phyloP scores from a whole-genome alignment of 2,888 invertebrate species.

The Mesoligia furuncula region DNA sequence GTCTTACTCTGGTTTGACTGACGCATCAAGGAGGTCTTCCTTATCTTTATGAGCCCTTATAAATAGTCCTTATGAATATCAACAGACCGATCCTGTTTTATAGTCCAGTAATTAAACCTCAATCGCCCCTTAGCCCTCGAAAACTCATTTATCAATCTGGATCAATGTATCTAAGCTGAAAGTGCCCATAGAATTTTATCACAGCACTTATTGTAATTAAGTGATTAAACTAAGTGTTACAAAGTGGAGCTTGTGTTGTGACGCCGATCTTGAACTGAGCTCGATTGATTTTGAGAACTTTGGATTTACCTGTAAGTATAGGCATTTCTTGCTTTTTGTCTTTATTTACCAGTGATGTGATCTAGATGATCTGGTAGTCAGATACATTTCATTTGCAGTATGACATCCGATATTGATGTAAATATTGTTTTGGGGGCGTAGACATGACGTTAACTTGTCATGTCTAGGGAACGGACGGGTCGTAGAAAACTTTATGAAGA shows the following conservation, averaged over 20 bases:
- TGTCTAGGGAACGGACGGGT: slow-evolving; percentile 32
- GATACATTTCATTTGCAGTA: slow-evolving; percentile 2
- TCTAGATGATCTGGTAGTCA: background rate
- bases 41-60: slow-evolving; percentile 44
- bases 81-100: slow-evolving; percentile 25
- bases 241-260: slow-evolving; percentile 41
- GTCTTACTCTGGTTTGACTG: background rate
- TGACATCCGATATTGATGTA: slow-evolving; percentile 21
- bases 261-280: slow-evolving; percentile 49
- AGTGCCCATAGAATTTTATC: slow-evolving; percentile 56
- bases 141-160: slow-evolving; percentile 57
- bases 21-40: slow-evolving; percentile 12
- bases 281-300: slow-evolving; percentile 48
- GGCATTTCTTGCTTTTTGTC: background rate
- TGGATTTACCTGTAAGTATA: slow-evolving; percentile 10
- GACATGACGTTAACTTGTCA: slow-evolving; percentile 37
- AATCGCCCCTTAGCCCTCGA: slow-evolving; percentile 45
- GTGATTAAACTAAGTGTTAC: slow-evolving; percentile 61
- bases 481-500: slow-evolving; percentile 47
- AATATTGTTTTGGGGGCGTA: slow-evolving; percentile 34
- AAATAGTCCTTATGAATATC: slow-evolving; percentile 37
- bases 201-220: slow-evolving; percentile 66
- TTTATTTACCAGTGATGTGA: background rate
- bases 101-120: slow-evolving; percentile 47
- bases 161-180: slow-evolving; percentile 51